Base-by-base conservation (phyloP, 2,797 vertebrate genomes). In the Oreochromis mossambicus region DNA sequence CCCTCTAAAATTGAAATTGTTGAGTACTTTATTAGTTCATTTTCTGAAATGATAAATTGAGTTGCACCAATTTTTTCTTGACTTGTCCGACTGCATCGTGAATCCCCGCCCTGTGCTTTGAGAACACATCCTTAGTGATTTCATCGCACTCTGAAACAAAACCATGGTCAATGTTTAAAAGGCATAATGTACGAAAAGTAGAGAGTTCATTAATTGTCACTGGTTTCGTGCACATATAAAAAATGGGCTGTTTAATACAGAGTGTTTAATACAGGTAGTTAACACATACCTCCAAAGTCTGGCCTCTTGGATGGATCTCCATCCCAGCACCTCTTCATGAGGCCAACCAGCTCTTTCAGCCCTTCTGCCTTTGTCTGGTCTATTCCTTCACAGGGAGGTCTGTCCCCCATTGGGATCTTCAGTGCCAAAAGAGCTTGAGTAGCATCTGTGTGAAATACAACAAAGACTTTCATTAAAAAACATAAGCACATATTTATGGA, bases 71-170 rank as follows among this genome's bases (percentile, higher is more conserved):
- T 81, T 2, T 77, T 79, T 10, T n/a, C 43, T 87, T 36, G 3
- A 95, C 91, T 8, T 81, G 2, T 38, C 7, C 0, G 0, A 68
- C 63, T 68, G 38, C 38, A 3, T 4, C 0, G 38, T 2, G 24
- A 48, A 96, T 87, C 29, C 36, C 2, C 0, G 1, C 11, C 46
- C 32, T 32, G 77, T 96, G 86, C 55, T 21, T 79, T 21, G 34
- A 84, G 46, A 87, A 81, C 26, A 94, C n/a, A 1, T 0, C 2
- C 14, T 93, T 75, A 12, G 92, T 95, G n/a, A 46, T 78, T 14
- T 80, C 1, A 13, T 80, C 17, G 80, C 92, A 94, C 0, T 84
- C 96, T 97, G 88, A 85, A 94, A 93, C 15, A 87, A 78, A 81
- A 54, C 2, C 17, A 78, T 6, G 6, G 21, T 63, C 56, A 0